A percentile compares a stretch with the other conserved stretches of the same genome.
These are phyloP conservation scores for Hoplostethus atlanticus DNA, from an alignment of 2,797 vertebrate genomes.

Conservation along the genomic window DNA sequence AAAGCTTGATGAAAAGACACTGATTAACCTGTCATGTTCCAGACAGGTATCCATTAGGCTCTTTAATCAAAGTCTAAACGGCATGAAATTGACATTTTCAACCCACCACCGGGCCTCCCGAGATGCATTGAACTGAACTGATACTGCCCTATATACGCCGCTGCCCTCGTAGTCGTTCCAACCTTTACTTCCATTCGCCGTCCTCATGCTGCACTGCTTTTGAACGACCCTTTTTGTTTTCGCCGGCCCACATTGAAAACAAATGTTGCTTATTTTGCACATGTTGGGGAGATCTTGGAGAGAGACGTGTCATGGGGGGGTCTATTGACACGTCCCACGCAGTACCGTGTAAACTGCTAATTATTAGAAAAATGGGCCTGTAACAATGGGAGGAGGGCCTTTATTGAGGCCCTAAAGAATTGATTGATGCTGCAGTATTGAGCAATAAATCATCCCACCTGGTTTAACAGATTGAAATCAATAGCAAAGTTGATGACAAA, in stretches of 20 bases:
- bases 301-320: neutral
- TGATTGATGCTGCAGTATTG: neutral
- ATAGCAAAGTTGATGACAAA: neutral
- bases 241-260: constrained; percentile 3
- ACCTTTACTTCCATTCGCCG: constrained; percentile 57
- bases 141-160: constrained; percentile 50
- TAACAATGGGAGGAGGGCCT: neutral
- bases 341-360: neutral
- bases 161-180: constrained; percentile 43
- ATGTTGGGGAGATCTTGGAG: neutral
- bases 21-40: constrained; percentile 84
- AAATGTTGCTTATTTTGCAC: constrained; percentile 5
- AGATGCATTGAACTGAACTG: constrained; percentile 65
- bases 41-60: constrained; percentile 84
- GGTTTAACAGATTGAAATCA: constrained; percentile 1
- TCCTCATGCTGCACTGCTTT: constrained; percentile 50
- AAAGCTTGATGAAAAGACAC: constrained; percentile 75
- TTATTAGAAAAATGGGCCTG: constrained; percentile 6
- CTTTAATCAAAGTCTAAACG: constrained; percentile 84
- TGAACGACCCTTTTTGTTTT: constrained; percentile 55
- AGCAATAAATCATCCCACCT: neutral
- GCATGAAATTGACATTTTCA: constrained; percentile 87
- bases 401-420: neutral
- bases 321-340: constrained; percentile 1
- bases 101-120: constrained; percentile 48